Evolutionary conservation across 2,797 vertebrate genomes (phyloP), one percentile per base, ranked within the genome.

Genomic region (Characodon lateralis): DNA sequence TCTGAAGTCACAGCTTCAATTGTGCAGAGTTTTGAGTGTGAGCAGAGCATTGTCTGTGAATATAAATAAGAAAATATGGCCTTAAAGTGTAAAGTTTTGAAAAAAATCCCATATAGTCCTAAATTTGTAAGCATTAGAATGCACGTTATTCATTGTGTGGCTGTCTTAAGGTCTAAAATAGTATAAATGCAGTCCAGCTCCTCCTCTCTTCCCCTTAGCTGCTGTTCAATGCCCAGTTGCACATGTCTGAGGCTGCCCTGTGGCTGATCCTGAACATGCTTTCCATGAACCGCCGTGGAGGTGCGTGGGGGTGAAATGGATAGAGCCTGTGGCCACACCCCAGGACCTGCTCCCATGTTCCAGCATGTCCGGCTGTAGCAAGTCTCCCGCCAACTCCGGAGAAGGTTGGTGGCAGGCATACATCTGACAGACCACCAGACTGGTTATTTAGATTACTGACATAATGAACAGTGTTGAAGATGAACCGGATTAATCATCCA

Each of bases 321-420:
- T 78, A 86, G 88, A 86, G 85, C 88, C 89, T 85, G 87, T 91
- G 87, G 82, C 90, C 91, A 92, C 82, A 91, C 87, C 83, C 78
- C 77, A 80, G 51, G 82, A 92, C 85, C 88, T 91, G 79, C 92
- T 91, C 89, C 88, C 87, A 78, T 85, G 85, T 85, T 86, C 88
- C 90, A 87, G 70, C 81, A 92, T 93, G 91, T 94, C 94, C 88
- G 86, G 88, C 91, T 87, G 89, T 90, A 90, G 91, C 93, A 94
- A 92, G 88, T 89, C 92, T 88, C 90, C 92, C 73, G 82, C 91
- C 61, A 91, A 86, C 84, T 91, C 92, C 78, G 95, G 91, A 92
- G 92, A 95, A 93, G 94, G 94, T 94, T 89, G 81, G 78, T 59
- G 83, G 82, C 59, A 77, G 13, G 61, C 31, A 86, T 84, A 83